Base-by-base conservation (phyloP, 92 coral and sea anemone species). In the Diadumene lineata region DNA sequence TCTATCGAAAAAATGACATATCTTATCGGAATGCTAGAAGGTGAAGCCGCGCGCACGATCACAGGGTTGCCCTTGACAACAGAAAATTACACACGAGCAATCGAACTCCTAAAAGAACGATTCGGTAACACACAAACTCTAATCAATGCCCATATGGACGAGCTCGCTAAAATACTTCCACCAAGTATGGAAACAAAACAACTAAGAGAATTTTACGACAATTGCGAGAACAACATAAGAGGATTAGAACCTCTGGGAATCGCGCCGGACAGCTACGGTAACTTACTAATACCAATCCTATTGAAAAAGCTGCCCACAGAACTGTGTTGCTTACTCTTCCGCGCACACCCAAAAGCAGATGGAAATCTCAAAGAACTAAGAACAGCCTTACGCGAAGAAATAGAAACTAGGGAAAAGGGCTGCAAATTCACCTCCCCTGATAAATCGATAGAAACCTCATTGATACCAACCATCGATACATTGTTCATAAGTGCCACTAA, bases 131-230 rank as follows among this genome's bases (percentile, higher is more conserved):
- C 77, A 17, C 80, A 88, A 69, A 77, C 69, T 16, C 60, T 79
- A 73, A 80, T 85, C 55, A 77, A 79, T 73, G 85, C 89, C 64
- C 83, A 88, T 68, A 88, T 88, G 93, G 84, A 84, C 68, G 65
- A 85, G 7, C 69, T 88, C 72, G 31, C 76, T 29, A 84, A 84
- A 43, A 79, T 88, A n/a, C n/a, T n/a, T n/a, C n/a, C n/a, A n/a
- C n/a, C 71, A 65, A 69, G 86, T 63, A 48, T 28, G 56, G 74
- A 80, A 19, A 72, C 85, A 73, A 80, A 77, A 55, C 66, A 74
- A 44, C 64, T 88, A 55, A 64, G 87, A 66, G 69, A 50, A 51
- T 80, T 84, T 56, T 80, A 84, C 84, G 84, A 83, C 44, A 68
- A 55, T 44, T 84, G 85, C 64, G 86, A 88, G 64, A 67, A 66